Evolutionary conservation across 2,797 vertebrate species (phyloP).

Genomic region (Orestias chungarensis): DNA sequence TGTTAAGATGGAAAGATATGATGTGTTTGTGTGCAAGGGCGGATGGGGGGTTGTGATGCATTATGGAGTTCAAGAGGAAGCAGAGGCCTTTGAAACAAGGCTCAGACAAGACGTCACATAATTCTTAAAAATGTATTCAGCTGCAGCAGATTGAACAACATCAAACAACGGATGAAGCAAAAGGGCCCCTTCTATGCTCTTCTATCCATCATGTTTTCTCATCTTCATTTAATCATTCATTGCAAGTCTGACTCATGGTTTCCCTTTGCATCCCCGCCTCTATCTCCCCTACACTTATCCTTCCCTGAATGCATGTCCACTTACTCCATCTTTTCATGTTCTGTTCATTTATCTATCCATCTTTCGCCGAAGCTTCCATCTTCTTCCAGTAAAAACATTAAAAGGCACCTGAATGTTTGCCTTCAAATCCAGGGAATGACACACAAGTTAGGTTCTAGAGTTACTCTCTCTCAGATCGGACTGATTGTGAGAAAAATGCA

Average conservation of each 20-base stretch:
- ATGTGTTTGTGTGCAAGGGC: background rate
- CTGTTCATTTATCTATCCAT: background rate
- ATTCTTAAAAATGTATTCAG: slow-evolving; percentile 30
- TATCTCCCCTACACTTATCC: background rate
- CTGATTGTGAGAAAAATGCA: background rate
- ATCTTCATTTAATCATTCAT: slow-evolving; percentile 50
- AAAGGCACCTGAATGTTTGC: slow-evolving; percentile 6
- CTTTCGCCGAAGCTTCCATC: background rate
- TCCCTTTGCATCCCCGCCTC: slow-evolving; percentile 5
- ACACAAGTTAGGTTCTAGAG: background rate
- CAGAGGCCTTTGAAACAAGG: slow-evolving; percentile 36
- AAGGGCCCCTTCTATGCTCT: background rate
- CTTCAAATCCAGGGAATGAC: background rate
- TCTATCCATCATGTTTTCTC: slow-evolving; percentile 22
- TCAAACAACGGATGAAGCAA: slow-evolving; percentile 24
- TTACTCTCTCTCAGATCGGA: background rate
- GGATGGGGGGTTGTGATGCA: slow-evolving; percentile 1
- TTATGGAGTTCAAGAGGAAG: slow-evolving; percentile 13
- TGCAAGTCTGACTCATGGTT: slow-evolving; percentile 40
- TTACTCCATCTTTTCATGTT: slow-evolving; percentile 15
- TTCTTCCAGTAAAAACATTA: slow-evolving; percentile 20
- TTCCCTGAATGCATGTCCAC: background rate
- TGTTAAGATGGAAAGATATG: fast-evolving
- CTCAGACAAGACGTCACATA: slow-evolving; percentile 38
- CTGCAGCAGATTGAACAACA: slow-evolving; percentile 14